Percentiles rank a stretch among this genome's conserved stretches.
These are phyloP conservation scores for Argopecten irradians DNA, from an alignment of 1,140 invertebrate species.

Conservation along the genomic window DNA sequence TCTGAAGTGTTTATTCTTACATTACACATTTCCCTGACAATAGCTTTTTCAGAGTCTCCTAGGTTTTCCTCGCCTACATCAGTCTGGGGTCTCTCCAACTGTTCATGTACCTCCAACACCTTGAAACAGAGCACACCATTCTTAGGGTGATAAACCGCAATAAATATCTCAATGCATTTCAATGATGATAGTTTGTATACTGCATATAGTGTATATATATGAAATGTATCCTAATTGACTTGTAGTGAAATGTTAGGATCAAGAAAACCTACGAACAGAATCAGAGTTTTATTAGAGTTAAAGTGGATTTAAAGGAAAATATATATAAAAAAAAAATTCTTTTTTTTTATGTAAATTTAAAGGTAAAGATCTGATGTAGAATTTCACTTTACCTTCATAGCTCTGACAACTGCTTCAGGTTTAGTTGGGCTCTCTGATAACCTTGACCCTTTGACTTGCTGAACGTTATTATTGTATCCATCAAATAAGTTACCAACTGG, in stretches of 20 bases:
- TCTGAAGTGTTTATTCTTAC: slow-evolving; percentile 84
- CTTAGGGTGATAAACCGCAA: too few species aligned
- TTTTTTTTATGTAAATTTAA: background rate
- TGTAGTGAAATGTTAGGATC: background rate
- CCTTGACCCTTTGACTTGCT: slow-evolving; percentile 5
- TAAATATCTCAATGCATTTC: too few species aligned
- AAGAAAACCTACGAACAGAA: background rate
- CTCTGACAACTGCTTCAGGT: slow-evolving; percentile 92
- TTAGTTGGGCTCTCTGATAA: slow-evolving; percentile 72
- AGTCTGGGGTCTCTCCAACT: slow-evolving; percentile 82
- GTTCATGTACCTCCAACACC: slow-evolving; percentile 90
- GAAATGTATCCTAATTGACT: too few species aligned
- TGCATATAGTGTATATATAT: too few species aligned
- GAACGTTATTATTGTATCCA: background rate
- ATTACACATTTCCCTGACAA: slow-evolving; percentile 97
- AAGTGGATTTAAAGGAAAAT: background rate
- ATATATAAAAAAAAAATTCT: background rate
- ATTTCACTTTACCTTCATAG: slow-evolving; percentile 84
- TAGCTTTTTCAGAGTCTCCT: slow-evolving; percentile 93
- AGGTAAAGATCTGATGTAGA: too few species aligned
- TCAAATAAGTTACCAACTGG: slow-evolving; percentile 42
- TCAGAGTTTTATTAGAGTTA: too few species aligned
- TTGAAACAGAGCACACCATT: too few species aligned
- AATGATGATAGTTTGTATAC: too few species aligned
- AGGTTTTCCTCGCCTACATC: slow-evolving; percentile 78